A percentile compares a stretch with the other conserved stretches of the same genome.
Evolutionary conservation across 1,140 invertebrate genomes (phyloP).

Genomic region (Drosophila pandora): DNA sequence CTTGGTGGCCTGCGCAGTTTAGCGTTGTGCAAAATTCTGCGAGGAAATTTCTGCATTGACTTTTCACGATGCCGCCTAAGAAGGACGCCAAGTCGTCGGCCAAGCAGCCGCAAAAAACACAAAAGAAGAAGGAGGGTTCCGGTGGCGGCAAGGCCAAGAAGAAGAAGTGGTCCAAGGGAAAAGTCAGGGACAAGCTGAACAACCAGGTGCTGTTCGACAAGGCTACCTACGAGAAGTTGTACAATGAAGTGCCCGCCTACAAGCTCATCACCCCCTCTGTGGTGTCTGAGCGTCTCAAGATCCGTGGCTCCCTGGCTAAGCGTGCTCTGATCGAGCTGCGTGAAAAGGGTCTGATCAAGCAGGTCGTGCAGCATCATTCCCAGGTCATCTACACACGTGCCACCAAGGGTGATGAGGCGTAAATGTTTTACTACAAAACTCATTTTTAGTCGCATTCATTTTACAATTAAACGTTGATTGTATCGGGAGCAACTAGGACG

Average conservation of each 20-base stretch:
- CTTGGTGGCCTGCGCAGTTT: too few relatives aligned
- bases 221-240: conserved; percentile 98
- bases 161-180: conserved; percentile 99
- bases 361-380: conserved; percentile 98
- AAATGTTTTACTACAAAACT: conserved; percentile 57
- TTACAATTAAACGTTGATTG: conserved; percentile 66
- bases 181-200: conserved; percentile 99
- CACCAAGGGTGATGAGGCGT: conserved; percentile 94
- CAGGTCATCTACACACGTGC: conserved; percentile 99
- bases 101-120: conserved; percentile 96
- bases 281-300: conserved; percentile 99
- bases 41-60: too few relatives aligned
- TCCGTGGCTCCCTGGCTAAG: conserved; percentile 98
- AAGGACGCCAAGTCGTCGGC: conserved; percentile 96
- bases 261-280: conserved; percentile 99
- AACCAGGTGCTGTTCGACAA: conserved; percentile 99
- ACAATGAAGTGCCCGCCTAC: conserved; percentile 98
- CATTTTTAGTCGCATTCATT: conserved; percentile 53
- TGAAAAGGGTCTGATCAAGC: conserved; percentile 97
- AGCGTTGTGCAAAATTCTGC: too few relatives aligned
- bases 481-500: conserved; percentile 56
- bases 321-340: conserved; percentile 96
- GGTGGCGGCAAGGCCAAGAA: conserved; percentile 99
- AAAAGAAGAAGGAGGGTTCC: conserved; percentile 98
- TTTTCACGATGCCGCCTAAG: conserved; percentile 91